Percentiles rank a stretch among this genome's conserved stretches.
phyloP scores from a whole-genome alignment of 2,113 vertebrate genomes.

The Sminthopsis crassicaudata region DNA sequence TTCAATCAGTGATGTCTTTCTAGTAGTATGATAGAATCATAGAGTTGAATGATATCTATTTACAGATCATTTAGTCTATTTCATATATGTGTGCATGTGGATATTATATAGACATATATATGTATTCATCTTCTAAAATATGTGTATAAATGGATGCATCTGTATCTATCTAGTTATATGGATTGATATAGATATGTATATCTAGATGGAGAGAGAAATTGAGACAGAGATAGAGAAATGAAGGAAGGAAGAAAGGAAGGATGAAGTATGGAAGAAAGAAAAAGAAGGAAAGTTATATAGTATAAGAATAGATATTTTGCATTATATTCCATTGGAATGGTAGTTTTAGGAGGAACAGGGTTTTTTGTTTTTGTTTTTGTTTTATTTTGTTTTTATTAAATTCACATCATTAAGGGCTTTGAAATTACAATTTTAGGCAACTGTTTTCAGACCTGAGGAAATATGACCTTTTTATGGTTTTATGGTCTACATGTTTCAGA shows the following conservation, averaged over 20 bases:
- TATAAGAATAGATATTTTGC: neutral
- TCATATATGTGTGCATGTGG: neutral
- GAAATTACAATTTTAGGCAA: neutral
- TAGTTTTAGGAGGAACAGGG: neutral
- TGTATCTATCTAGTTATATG: neutral
- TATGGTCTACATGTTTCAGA: neutral
- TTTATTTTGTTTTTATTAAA: neutral
- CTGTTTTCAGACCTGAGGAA: no score
- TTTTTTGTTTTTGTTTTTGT: no score
- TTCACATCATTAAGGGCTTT: neutral
- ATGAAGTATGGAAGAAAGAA: no score
- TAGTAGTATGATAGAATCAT: conserved; percentile 2
- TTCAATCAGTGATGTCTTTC: neutral
- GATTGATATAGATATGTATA: no score
- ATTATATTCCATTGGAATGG: neutral
- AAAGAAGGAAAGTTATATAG: neutral
- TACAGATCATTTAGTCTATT: neutral
- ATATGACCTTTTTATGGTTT: neutral
- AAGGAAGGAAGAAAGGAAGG: no score
- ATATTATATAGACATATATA: no score
- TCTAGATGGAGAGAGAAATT: no score
- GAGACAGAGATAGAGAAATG: neutral
- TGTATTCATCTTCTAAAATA: neutral
- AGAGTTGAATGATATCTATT: neutral
- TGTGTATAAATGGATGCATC: neutral